phyloP scores from a whole-genome alignment of 2,113 vertebrate genomes.

The Amphilophus citrinellus region DNA sequence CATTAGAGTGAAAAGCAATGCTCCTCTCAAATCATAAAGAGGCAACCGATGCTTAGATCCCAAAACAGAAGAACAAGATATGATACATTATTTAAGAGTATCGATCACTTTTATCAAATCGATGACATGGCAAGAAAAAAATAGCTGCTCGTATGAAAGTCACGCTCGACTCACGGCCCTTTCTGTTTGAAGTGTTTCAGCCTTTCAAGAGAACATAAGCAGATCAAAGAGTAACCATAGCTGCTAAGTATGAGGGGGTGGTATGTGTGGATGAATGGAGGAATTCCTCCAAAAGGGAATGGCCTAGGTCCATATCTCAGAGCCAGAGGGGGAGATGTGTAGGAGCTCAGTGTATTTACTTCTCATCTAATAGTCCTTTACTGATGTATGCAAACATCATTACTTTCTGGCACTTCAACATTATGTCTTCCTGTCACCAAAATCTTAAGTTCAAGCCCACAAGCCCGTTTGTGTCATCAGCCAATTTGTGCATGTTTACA shows the following conservation, averaged over 20 bases:
- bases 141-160: constrained; percentile 64
- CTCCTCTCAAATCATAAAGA: constrained; percentile 48
- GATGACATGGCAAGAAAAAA: constrained; percentile 62
- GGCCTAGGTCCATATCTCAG: constrained; percentile 38
- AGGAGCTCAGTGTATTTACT: constrained; percentile 7
- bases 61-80: constrained; percentile 62
- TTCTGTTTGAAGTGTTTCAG: constrained; percentile 77
- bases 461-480: neutral
- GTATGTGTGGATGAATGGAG: constrained; percentile 61
- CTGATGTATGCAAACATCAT: neutral
- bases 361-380: constrained; percentile 1
- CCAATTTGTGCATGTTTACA: neutral
- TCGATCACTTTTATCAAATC: constrained; percentile 79
- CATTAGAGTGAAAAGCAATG: constrained; percentile 60
- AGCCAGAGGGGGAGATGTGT: constrained; percentile 36
- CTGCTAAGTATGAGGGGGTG: constrained; percentile 63
- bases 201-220: constrained; percentile 76
- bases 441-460: neutral
- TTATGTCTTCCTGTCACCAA: neutral
- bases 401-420: neutral
- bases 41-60: constrained; percentile 58
- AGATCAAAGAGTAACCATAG: constrained; percentile 78
- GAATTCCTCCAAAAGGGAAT: constrained; percentile 66
- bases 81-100: constrained; percentile 78
- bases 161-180: constrained; percentile 52